Evolutionary conservation across 2,797 vertebrate genomes (phyloP).

Genomic region (Sebastes aleutianus): DNA sequence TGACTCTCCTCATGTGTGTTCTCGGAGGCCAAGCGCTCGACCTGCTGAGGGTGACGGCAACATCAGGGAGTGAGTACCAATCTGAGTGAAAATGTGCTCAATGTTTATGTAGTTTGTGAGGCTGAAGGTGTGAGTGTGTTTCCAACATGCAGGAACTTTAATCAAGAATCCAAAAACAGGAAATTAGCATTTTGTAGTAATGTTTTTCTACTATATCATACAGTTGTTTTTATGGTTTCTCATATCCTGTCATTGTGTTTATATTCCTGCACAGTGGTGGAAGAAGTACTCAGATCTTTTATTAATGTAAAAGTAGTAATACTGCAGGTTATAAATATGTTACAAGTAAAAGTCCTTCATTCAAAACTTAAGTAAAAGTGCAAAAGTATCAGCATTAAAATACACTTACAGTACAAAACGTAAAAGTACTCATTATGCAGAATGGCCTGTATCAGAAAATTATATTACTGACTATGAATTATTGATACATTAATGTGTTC

Average conservation of each 20-base stretch:
- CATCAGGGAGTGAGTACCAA: constrained; percentile 54
- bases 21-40: constrained; percentile 41
- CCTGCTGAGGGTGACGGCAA: constrained; percentile 35
- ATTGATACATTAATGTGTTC: too few relatives aligned
- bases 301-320: too few relatives aligned
- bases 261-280: background rate
- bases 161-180: background rate
- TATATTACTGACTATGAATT: too few relatives aligned
- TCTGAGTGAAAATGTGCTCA: background rate
- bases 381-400: too few relatives aligned
- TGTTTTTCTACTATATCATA: background rate
- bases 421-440: too few relatives aligned
- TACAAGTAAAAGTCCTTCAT: too few relatives aligned
- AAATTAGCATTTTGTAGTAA: background rate
- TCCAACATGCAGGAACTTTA: background rate
- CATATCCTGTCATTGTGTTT: background rate
- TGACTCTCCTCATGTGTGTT: constrained; percentile 41
- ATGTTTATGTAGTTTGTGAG: background rate
- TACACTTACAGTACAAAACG: too few relatives aligned
- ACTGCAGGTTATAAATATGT: too few relatives aligned
- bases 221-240: background rate
- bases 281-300: too few relatives aligned
- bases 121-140: background rate
- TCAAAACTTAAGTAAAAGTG: too few relatives aligned
- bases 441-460: too few relatives aligned